These are phyloP conservation scores for Planiliza haematocheilus DNA, from an alignment of 2,113 vertebrate genomes.

Conservation along the genomic window DNA sequence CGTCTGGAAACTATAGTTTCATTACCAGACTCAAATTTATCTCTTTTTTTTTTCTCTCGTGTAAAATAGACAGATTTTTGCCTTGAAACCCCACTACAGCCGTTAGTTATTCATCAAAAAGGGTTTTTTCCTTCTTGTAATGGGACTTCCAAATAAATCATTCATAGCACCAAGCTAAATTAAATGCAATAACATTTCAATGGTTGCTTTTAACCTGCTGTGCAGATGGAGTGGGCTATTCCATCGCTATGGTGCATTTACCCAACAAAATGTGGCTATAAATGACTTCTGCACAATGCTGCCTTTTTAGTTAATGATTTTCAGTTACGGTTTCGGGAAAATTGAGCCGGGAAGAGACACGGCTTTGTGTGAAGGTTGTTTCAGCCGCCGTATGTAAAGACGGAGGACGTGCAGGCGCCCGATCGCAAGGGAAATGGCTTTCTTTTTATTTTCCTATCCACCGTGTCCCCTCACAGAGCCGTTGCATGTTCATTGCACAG, in stretches of 20 bases:
- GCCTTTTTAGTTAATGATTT: conserved; percentile 66
- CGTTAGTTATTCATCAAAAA: conserved; percentile 27
- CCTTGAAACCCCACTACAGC: conserved; percentile 14
- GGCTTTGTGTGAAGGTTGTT: conserved; percentile 27
- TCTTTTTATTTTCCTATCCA: conserved; percentile 36
- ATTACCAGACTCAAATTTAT: conserved; percentile 46
- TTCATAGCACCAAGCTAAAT: conserved; percentile 55
- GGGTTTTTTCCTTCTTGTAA: conserved; percentile 30
- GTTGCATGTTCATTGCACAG: neutral
- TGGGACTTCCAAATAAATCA: conserved; percentile 63
- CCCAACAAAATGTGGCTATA: conserved; percentile 52
- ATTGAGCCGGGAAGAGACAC: conserved; percentile 21
- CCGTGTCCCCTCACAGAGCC: neutral
- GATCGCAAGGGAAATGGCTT: conserved; percentile 26
- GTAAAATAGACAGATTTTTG: conserved; percentile 30
- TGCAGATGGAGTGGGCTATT: conserved; percentile 44
- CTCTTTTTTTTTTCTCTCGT: conserved; percentile 19
- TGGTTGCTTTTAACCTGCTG: conserved; percentile 58
- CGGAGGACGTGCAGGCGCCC: conserved; percentile 19
- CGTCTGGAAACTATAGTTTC: conserved; percentile 35
- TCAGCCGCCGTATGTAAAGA: conserved; percentile 19
- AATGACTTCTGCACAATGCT: conserved; percentile 44
- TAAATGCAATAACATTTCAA: conserved; percentile 59
- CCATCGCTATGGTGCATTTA: conserved; percentile 49
- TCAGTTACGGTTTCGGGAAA: conserved; percentile 36